Evolutionary conservation across 1,140 invertebrate species (phyloP).

Genomic region (Penaeus chinensis): DNA sequence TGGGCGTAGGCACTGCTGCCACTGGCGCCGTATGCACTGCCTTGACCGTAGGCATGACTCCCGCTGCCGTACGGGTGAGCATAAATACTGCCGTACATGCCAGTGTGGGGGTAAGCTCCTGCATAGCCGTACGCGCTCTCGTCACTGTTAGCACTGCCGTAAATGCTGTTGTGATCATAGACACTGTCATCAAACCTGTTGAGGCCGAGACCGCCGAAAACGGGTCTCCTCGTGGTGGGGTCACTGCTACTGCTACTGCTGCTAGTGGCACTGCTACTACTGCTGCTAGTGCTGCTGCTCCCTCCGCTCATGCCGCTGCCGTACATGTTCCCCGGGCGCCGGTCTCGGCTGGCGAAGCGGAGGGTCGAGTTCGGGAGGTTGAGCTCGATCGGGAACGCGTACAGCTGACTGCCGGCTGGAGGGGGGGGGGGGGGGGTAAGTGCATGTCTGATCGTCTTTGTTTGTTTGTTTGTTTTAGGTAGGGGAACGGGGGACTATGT

Average conservation of each 20-base stretch:
- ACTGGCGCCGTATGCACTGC: background rate
- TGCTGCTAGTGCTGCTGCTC: too few relatives aligned
- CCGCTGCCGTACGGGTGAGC: too few relatives aligned
- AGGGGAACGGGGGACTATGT: too few relatives aligned
- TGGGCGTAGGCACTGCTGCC: background rate
- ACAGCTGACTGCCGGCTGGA: conserved; percentile 35
- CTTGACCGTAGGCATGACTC: background rate
- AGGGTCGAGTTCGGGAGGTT: conserved; percentile 41
- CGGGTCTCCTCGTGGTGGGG: too few relatives aligned
- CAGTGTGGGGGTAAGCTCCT: too few relatives aligned
- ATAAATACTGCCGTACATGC: background rate
- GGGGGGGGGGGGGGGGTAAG: background rate
- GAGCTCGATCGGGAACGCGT: conserved; percentile 37
- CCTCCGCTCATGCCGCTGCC: too few relatives aligned
- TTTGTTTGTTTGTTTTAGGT: too few relatives aligned
- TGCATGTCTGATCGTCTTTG: background rate
- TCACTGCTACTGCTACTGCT: too few relatives aligned
- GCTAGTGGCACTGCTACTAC: too few relatives aligned
- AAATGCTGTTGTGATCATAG: background rate
- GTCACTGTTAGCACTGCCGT: background rate
- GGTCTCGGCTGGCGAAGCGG: background rate
- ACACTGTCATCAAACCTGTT: too few relatives aligned
- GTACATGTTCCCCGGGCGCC: background rate
- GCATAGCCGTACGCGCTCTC: background rate
- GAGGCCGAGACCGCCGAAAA: too few relatives aligned